phyloP scores from a whole-genome alignment of 2,888 invertebrate species.

The Silvanus unidentatus region DNA sequence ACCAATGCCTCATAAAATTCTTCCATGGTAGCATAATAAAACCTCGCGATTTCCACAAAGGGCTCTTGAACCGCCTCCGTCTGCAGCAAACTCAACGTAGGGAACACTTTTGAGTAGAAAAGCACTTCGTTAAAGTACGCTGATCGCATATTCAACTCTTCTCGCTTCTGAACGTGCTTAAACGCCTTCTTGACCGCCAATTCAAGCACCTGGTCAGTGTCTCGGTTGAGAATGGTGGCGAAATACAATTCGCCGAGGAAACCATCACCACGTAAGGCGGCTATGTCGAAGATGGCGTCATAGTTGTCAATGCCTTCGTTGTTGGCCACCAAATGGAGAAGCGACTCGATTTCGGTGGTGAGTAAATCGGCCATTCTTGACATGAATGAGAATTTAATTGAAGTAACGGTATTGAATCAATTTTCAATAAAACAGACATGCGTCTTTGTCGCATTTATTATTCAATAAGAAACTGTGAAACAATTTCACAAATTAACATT shows the following conservation, averaged over 20 bases:
- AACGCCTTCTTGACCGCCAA: conserved; percentile 13
- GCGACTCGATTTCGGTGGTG: too few species aligned
- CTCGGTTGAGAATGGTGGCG: conserved; percentile 3
- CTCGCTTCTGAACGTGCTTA: conserved; percentile 7
- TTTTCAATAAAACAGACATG: too few species aligned
- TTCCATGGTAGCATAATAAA: conserved; percentile 8
- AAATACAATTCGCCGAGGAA: conserved; percentile 15
- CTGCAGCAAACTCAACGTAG: conserved; percentile 21
- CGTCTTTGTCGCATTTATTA: too few species aligned
- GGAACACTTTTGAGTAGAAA: conserved; percentile 25
- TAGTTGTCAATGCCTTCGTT: neutral
- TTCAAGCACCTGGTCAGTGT: conserved; percentile 5
- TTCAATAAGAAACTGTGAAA: too few species aligned
- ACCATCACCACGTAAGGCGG: conserved; percentile 15
- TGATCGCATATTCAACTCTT: conserved; percentile 11
- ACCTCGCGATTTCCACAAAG: conserved; percentile 19
- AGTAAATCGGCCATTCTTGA: too few species aligned
- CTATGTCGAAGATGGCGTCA: neutral
- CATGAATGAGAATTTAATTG: too few species aligned
- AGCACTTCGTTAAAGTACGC: conserved; percentile 24
- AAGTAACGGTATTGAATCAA: too few species aligned
- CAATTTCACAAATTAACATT: too few species aligned
- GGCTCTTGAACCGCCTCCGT: conserved; percentile 14
- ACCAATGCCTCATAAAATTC: conserved; percentile 14
- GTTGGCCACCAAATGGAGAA: neutral